These are phyloP conservation scores for Embiotoca jacksoni DNA, from an alignment of 2,113 vertebrate species.

Conservation along the genomic window DNA sequence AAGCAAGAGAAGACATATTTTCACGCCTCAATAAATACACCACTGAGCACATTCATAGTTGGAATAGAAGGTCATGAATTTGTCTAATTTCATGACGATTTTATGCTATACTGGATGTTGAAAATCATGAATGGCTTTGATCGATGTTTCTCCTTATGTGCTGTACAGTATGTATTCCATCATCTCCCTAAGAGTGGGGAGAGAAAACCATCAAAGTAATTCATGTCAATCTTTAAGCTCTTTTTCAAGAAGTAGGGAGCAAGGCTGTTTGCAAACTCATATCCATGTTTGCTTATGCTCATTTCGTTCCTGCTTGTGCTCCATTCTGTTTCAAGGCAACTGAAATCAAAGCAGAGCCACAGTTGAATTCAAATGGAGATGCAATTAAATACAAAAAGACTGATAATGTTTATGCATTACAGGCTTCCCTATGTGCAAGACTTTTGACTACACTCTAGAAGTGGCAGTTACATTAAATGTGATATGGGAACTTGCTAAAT, in stretches of 20 bases:
- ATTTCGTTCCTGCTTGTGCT: constrained; percentile 59
- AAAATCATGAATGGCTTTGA: constrained; percentile 62
- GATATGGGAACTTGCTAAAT: constrained; percentile 23
- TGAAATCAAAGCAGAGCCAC: constrained; percentile 52
- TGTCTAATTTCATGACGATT: constrained; percentile 62
- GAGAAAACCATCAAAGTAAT: constrained; percentile 66
- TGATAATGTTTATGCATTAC: constrained; percentile 55
- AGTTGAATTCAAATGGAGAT: constrained; percentile 62
- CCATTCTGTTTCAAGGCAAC: constrained; percentile 67
- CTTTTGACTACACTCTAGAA: constrained; percentile 17
- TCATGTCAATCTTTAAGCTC: constrained; percentile 71
- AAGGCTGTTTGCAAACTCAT: constrained; percentile 71
- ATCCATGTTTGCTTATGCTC: constrained; percentile 71
- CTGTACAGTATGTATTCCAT: constrained; percentile 34
- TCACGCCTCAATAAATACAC: constrained; percentile 58
- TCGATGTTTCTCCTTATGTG: constrained; percentile 50
- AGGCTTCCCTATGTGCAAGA: constrained; percentile 30
- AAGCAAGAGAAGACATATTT: constrained; percentile 49
- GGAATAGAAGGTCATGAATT: constrained; percentile 55
- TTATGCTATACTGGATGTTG: constrained; percentile 30
- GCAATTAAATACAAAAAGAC: constrained; percentile 64
- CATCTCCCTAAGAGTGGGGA: constrained; percentile 31
- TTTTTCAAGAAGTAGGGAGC: constrained; percentile 52
- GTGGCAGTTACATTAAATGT: constrained; percentile 8
- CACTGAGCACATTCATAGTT: constrained; percentile 51